Evolutionary conservation across 2,113 vertebrate species (phyloP), one percentile per base, ranked within the genome.

Genomic region (Mesitornis unicolor): DNA sequence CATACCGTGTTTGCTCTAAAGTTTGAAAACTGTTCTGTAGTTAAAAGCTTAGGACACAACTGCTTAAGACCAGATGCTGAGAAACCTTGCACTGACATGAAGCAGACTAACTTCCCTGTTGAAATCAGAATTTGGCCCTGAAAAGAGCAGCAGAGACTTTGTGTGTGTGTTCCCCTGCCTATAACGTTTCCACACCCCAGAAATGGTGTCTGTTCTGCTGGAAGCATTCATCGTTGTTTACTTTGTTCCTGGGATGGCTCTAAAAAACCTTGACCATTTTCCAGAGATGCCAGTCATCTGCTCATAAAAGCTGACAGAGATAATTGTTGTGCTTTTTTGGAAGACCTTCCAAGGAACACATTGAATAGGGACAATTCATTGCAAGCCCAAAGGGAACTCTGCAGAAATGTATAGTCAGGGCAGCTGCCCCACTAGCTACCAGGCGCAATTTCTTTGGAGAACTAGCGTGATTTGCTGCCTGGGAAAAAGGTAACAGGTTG

Each of bases 401-500:
- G 80, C 80, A 81, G 70, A 63, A 50, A 7, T 14, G 40, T 11
- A 61, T 71, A 40, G 26, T 15, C 2, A 7, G 28, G 45, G 38
- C 67, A 59, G 56, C 78, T 84, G 76, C 40, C 57, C 69, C 60
- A 14, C 61, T 33, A 36, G 14, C 38, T 75, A 38, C 57, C 29
- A 60, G 48, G 24, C 84, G 82, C 1, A 1, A 4, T 21, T 74
- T 25, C 84, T 64, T 40, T 78, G 60, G 71, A 64, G 43, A 88
- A 0, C 31, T 80, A 53, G 25, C 3, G 3, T 47, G 59, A 76
- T 73, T 90, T 89, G 57, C 68, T 84, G 83, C 84, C 76, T 80
- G 76, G 68, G 80, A 76, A 79, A 67, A 89, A 81, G 81, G 73
- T 63, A 89, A 69, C 93, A 90, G 88, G 93, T 96, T 94, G 88